phyloP scores from a whole-genome alignment of 2,113 vertebrate species.

The Glaucomys volans region DNA sequence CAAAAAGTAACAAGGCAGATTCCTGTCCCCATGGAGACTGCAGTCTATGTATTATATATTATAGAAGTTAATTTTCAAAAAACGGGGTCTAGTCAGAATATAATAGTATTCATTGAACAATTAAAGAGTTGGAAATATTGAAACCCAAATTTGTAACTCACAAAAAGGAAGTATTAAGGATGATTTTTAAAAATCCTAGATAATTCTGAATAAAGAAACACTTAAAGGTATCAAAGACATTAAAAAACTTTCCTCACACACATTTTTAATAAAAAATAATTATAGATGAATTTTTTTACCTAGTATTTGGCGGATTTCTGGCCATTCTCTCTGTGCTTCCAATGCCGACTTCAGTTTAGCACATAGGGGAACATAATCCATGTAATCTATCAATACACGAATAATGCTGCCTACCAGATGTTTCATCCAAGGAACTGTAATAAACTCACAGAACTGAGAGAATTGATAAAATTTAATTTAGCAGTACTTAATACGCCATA shows the following conservation, averaged over 20 bases:
- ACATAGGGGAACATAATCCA: conserved; percentile 90
- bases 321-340: conserved; percentile 91
- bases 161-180: not conserved
- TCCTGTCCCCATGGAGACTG: not conserved
- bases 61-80: not conserved
- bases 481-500: not conserved
- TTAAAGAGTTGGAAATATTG: conserved; percentile 34
- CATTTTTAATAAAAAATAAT: not conserved
- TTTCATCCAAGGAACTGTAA: conserved; percentile 90
- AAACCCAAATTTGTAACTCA: not conserved
- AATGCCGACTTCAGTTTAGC: conserved; percentile 88
- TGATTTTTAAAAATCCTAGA: not conserved
- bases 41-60: not conserved
- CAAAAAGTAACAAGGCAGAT: not conserved
- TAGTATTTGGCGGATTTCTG: conserved; percentile 88
- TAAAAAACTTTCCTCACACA: not conserved
- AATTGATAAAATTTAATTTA: conserved; percentile 67
- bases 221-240: not conserved
- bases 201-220: conserved; percentile 15
- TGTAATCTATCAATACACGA: conserved; percentile 91
- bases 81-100: not conserved
- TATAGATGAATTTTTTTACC: conserved; percentile 82
- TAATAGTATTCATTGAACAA: not conserved
- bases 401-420: conserved; percentile 88
- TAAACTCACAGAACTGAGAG: conserved; percentile 93